Evolutionary conservation across 2,888 invertebrate species (phyloP), one percentile per base, ranked within the genome.

Genomic region (Microctonus hyperodae): DNA sequence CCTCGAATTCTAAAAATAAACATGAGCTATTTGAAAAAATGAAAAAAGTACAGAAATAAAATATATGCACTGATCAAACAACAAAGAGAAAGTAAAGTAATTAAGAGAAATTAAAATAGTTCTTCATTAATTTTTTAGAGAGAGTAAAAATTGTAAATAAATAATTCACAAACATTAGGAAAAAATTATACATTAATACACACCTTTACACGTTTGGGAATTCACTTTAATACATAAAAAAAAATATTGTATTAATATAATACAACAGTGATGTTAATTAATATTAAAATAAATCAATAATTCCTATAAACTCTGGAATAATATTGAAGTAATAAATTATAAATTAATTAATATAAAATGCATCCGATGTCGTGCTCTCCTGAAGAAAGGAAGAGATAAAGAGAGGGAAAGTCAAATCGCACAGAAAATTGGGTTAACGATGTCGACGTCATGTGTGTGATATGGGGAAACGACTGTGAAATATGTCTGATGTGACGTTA

Each of bases 371-470:
- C 13, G 44, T 16, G 25, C 20, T 20, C 22, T 51, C 22, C 51
- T 13, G 9, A 9, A 23, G 35, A 10, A 20, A 35, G 20, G 56
- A 2, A 23, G n/a, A 51, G 5, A 23, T 11, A 2, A 22, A 40
- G 40, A 37, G 37, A 37, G 37, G 61, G 57, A 65, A 51, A 51
- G 59, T 63, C 35, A 56, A 31, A 63, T n/a, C 58, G 58, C 48
- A n/a, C 13, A 13, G 22, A 53, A 31, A 69, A 69, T 66, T 69
- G 28, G 66, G 69, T 69, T 63, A 69, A 66, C 65, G 63, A 69
- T 66, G 65, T 59, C 37, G 55, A 31, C 51, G 58, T 55, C 44
- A 37, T 23, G 56, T 60, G 23, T 55, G n/a, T 55, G 25, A n/a
- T 58, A 10, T 10, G 9, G 20, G 20, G n/a, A 22, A n/a, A 58